Percentiles rank a stretch among this genome's conserved stretches.
These are phyloP conservation scores for Gisinianus flammeolus DNA, from an alignment of 2,888 invertebrate species.

Conservation along the genomic window DNA sequence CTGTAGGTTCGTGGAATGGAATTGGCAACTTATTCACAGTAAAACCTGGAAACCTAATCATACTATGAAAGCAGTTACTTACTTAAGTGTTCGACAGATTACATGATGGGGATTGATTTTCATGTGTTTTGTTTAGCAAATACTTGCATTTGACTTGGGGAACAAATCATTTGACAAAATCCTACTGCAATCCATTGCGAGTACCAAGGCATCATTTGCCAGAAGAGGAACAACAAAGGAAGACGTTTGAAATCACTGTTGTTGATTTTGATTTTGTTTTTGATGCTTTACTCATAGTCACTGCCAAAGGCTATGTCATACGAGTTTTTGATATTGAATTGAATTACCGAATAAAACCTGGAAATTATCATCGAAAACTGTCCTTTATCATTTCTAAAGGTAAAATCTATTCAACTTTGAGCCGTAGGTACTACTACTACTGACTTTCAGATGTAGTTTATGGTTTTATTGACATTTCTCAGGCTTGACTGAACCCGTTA, in stretches of 20 bases:
- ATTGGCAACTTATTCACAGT: conserved; percentile 55
- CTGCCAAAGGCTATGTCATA: conserved; percentile 41
- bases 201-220: conserved; percentile 32
- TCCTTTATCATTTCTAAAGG: conserved; percentile 11
- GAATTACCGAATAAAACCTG: conserved; percentile 24
- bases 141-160: conserved; percentile 56
- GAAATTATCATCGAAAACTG: not conserved
- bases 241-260: conserved; percentile 23
- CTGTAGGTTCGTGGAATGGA: conserved; percentile 52
- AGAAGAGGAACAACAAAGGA: not conserved
- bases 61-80: not conserved
- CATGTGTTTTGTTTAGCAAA: conserved; percentile 45
- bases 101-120: too few species aligned
- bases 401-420: too few species aligned
- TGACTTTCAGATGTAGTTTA: too few species aligned
- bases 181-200: conserved; percentile 48
- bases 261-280: conserved; percentile 51
- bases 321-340: conserved; percentile 48
- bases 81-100: not conserved
- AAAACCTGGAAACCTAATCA: conserved; percentile 22
- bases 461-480: conserved; percentile 6
- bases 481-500: conserved; percentile 43
- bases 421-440: too few species aligned
- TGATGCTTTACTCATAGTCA: conserved; percentile 47
- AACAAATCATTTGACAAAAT: conserved; percentile 43